Conservation (phyloP, 1,140 invertebrate species). For the Drosophila pachea region DNA sequence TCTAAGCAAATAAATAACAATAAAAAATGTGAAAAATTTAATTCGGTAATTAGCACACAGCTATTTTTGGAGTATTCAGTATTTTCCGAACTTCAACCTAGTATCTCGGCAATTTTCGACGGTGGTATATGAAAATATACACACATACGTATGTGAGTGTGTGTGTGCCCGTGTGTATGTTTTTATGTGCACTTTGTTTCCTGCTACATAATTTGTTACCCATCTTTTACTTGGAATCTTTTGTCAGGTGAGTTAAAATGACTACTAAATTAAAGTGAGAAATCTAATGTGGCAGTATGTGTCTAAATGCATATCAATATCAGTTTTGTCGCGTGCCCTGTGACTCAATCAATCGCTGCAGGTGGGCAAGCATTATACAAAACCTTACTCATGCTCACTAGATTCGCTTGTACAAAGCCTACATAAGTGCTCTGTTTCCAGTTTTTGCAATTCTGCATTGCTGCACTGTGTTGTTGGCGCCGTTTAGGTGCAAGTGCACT, state of each 20-base stretch:
- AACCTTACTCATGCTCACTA: constrained; percentile 27
- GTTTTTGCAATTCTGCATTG: neutral
- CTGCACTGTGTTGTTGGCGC: constrained; percentile 24
- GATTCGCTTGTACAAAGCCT: neutral
- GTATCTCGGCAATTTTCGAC: constrained; percentile 9
- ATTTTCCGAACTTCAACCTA: neutral
- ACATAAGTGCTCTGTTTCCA: constrained; percentile 9
- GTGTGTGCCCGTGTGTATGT: constrained; percentile 5
- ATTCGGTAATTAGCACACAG: constrained; percentile 3
- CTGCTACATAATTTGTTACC: constrained; percentile 26
- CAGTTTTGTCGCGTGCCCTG: constrained; percentile 21
- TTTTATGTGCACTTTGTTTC: constrained; percentile 27
- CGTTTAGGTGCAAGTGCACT: constrained; percentile 50
- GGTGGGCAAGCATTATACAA: constrained; percentile 9
- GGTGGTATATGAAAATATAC: constrained; percentile 10
- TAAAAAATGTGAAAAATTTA: constrained; percentile 27
- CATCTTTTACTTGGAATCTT: constrained; percentile 15
- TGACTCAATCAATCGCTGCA: constrained; percentile 21
- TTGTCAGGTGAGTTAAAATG: constrained; percentile 24
- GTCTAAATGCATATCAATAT: constrained; percentile 16
- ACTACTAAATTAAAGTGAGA: neutral
- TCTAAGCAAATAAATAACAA: constrained; percentile 6
- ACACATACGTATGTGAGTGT: constrained; percentile 9
- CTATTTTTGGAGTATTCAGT: constrained; percentile 5
- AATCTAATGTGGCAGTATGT: neutral